These are phyloP conservation scores for Scaptodrosophila latifasciaeformis DNA, from an alignment of 2,888 invertebrate species.

Conservation along the genomic window DNA sequence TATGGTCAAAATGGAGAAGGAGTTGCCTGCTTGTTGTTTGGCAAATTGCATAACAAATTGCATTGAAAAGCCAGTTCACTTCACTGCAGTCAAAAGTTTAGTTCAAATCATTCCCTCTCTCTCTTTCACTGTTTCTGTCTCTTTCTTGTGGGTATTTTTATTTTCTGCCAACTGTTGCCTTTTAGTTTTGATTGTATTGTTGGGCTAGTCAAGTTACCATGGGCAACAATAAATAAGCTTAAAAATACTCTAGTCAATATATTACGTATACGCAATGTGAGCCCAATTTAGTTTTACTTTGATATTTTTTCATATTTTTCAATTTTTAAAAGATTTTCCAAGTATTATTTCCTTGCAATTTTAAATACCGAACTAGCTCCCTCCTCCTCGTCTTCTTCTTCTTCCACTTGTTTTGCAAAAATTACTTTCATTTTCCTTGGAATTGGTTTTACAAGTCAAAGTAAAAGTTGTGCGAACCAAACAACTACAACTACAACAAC, in stretches of 20 bases:
- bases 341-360: conserved; percentile 57
- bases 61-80: neutral
- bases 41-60: conserved; percentile 56
- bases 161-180: no score
- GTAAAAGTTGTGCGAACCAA: conserved; percentile 40
- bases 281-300: neutral
- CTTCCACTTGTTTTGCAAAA: conserved; percentile 51
- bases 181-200: no score
- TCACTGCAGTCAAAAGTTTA: no score
- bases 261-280: conserved; percentile 31
- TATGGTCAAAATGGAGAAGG: no score
- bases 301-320: neutral
- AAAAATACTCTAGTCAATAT: no score
- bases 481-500: conserved; percentile 8
- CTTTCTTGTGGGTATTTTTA: no score
- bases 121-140: no score
- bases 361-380: no score
- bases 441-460: conserved; percentile 64
- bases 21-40: conserved; percentile 11
- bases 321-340: conserved; percentile 50
- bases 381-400: neutral
- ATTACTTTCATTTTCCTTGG: conserved; percentile 65
- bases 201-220: no score
- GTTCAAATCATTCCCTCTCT: no score
- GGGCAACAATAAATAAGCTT: no score